Percentiles rank a stretch among this genome's conserved stretches.
These are phyloP conservation scores for Formica exsecta DNA, from an alignment of 1,140 invertebrate genomes.

Conservation along the genomic window DNA sequence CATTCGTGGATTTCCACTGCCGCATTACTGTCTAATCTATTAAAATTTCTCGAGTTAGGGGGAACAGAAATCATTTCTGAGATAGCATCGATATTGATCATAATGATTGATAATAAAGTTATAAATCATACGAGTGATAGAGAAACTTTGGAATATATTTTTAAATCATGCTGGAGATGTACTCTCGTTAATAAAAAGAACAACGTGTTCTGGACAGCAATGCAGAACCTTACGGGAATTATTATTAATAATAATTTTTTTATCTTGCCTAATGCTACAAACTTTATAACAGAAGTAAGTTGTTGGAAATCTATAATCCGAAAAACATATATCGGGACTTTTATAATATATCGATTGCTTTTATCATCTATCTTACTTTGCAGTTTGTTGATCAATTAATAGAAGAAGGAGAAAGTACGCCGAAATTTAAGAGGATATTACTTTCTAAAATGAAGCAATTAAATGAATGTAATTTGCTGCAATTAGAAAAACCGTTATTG, in stretches of 20 bases:
- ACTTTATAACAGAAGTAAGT: constrained; percentile 69
- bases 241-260: constrained; percentile 73
- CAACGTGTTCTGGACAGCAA: constrained; percentile 73
- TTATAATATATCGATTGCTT: constrained; percentile 22
- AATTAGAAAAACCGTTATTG: constrained; percentile 68
- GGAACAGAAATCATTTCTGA: constrained; percentile 67
- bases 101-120: constrained; percentile 58
- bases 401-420: constrained; percentile 72
- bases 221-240: constrained; percentile 71
- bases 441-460: constrained; percentile 72
- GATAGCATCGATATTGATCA: constrained; percentile 57
- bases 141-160: constrained; percentile 67
- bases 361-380: constrained; percentile 41
- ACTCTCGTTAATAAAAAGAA: constrained; percentile 77
- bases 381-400: constrained; percentile 76
- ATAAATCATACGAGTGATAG: constrained; percentile 56
- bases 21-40: constrained; percentile 45
- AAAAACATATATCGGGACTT: constrained; percentile 19
- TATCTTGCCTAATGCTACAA: constrained; percentile 18
- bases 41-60: constrained; percentile 60
- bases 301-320: not conserved
- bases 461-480: constrained; percentile 24
- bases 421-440: constrained; percentile 76
- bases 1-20: constrained; percentile 38
- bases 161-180: constrained; percentile 76